phyloP scores from a whole-genome alignment of 1,140 invertebrate species.

The Oryctes rhinoceros region DNA sequence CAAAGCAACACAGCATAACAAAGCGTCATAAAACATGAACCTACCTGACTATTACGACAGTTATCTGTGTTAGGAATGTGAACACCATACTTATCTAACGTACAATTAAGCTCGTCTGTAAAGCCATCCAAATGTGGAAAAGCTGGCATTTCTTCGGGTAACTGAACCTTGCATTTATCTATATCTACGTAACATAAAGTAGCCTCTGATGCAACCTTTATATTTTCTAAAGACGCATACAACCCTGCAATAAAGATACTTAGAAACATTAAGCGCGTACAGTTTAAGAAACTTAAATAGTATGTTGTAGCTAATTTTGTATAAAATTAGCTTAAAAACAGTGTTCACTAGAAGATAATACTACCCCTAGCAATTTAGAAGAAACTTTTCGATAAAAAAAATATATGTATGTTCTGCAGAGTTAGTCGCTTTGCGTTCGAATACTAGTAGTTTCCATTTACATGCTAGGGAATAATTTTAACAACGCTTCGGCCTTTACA shows the following conservation, averaged over 20 bases:
- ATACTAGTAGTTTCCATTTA: too few species aligned
- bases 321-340: too few species aligned
- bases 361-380: too few species aligned
- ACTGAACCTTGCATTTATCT: slow-evolving; percentile 88
- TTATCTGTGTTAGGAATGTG: slow-evolving; percentile 58
- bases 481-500: too few species aligned
- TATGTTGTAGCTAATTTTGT: too few species aligned
- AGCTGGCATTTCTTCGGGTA: slow-evolving; percentile 93
- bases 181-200: slow-evolving; percentile 96
- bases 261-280: background rate
- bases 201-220: slow-evolving; percentile 73
- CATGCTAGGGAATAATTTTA: too few species aligned
- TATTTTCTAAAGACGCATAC: slow-evolving; percentile 63
- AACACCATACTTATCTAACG: slow-evolving; percentile 80
- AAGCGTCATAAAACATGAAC: background rate
- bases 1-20: slow-evolving; percentile 43
- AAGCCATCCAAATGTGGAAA: slow-evolving; percentile 92
- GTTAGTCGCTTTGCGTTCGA: too few species aligned
- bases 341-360: too few species aligned
- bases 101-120: slow-evolving; percentile 82
- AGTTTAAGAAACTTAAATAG: too few species aligned
- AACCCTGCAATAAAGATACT: slow-evolving; percentile 62
- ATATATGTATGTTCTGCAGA: too few species aligned
- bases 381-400: too few species aligned
- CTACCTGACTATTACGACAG: slow-evolving; percentile 54